Conservation (phyloP, 2,797 vertebrate genomes). For the Dicrostonyx torquatus region DNA sequence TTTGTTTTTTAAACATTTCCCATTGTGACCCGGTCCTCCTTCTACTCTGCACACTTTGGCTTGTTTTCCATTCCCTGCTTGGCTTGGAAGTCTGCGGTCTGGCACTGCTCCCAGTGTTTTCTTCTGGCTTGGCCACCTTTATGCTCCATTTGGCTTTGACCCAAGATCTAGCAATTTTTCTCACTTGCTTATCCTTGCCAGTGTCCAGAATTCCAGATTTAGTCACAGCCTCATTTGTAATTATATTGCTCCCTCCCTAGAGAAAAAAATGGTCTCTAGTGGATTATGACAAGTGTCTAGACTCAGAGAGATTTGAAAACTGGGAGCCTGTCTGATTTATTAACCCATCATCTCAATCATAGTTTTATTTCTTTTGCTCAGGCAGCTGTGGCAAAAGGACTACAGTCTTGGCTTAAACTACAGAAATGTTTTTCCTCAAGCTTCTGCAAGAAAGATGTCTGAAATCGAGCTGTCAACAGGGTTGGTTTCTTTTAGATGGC, state of each 20-base stretch:
- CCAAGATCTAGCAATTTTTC: slow-evolving; percentile 58
- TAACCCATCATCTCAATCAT: background rate
- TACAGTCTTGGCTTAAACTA: background rate
- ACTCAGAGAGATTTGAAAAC: background rate
- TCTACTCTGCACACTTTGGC: slow-evolving; percentile 4
- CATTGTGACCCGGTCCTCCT: slow-evolving; percentile 40
- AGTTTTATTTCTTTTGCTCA: background rate
- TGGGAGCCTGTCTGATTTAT: background rate
- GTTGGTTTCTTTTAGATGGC: background rate
- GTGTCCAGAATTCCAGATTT: slow-evolving; percentile 55
- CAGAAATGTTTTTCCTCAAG: background rate
- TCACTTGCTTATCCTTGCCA: slow-evolving; percentile 22
- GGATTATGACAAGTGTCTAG: slow-evolving; percentile 26
- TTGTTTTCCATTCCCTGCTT: slow-evolving; percentile 26
- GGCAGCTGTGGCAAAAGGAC: background rate
- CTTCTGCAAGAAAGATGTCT: background rate
- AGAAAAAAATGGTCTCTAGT: background rate
- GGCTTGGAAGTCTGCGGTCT: slow-evolving; percentile 50
- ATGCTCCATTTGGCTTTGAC: slow-evolving; percentile 69
- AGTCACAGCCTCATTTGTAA: slow-evolving; percentile 44
- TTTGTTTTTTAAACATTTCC: slow-evolving; percentile 47
- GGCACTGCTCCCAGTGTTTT: slow-evolving; percentile 57
- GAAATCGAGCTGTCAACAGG: background rate
- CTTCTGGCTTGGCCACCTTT: slow-evolving; percentile 68
- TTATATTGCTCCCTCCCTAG: background rate